Conservation (phyloP, 2,113 vertebrate genomes). For the Chinchilla lanigera region DNA sequence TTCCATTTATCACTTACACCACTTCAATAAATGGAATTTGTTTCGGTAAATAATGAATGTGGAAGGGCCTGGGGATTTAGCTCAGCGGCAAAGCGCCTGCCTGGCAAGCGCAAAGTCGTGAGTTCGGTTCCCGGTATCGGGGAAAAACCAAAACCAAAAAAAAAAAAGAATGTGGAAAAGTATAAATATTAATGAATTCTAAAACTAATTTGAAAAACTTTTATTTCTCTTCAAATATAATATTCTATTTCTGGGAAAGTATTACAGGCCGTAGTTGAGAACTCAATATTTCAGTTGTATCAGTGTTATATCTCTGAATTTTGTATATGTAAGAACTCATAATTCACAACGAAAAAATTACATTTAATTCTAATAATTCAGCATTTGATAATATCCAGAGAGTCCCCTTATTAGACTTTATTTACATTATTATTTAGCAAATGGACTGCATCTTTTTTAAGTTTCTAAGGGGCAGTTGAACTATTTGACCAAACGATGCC, state of each 20-base stretch:
- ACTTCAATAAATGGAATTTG: not conserved
- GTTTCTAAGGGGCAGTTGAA: not conserved
- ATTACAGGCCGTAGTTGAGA: not conserved
- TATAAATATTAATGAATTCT: not conserved
- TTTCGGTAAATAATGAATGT: not conserved
- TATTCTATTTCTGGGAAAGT: not conserved
- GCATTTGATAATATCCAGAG: not conserved
- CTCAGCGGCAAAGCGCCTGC: too few species aligned
- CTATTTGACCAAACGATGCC: not conserved
- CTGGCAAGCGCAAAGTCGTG: too few species aligned
- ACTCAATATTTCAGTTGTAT: not conserved
- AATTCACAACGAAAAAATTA: not conserved
- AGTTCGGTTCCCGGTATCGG: too few species aligned
- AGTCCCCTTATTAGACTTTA: not conserved
- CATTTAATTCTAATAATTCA: not conserved
- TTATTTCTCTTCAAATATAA: not conserved
- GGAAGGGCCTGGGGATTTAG: too few species aligned
- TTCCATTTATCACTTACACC: constrained; percentile 17
- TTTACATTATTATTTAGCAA: not conserved
- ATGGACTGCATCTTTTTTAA: not conserved
- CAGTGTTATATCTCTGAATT: not conserved
- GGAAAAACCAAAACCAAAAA: too few species aligned
- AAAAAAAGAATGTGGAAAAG: not conserved
- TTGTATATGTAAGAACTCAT: not conserved
- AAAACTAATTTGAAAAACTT: not conserved